Conservation (phyloP, 2,797 vertebrate genomes). For the Percopsis omiscomaycus region DNA sequence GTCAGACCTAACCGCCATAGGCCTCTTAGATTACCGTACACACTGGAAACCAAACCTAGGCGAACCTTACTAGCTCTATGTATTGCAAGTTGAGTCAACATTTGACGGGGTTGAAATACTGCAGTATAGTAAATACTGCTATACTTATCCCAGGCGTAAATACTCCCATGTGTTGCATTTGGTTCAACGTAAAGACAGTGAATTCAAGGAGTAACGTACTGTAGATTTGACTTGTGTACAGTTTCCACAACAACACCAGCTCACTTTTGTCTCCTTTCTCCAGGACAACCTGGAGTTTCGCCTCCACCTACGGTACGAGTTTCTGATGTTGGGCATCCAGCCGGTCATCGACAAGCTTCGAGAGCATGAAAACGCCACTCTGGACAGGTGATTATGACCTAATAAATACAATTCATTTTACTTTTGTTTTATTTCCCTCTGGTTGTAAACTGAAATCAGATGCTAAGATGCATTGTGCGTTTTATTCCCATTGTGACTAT, state of each 20-base stretch:
- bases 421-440: background rate
- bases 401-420: background rate
- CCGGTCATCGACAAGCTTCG: conserved; percentile 95
- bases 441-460: background rate
- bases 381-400: conserved; percentile 84
- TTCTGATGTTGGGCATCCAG: conserved; percentile 97
- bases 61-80: background rate
- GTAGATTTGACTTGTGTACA: too few relatives aligned
- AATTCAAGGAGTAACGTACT: too few relatives aligned
- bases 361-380: conserved; percentile 91
- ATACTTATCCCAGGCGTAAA: background rate
- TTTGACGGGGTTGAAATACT: background rate
- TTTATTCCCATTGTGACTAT: conserved; percentile 3
- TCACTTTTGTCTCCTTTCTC: background rate
- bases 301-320: conserved; percentile 94
- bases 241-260: too few relatives aligned
- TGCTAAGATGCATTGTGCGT: background rate
- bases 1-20: conserved; percentile 65
- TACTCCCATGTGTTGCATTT: background rate
- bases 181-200: background rate
- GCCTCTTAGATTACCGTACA: background rate
- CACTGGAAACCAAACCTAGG: background rate
- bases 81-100: background rate
- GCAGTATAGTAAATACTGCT: background rate
- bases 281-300: conserved; percentile 97